These are phyloP conservation scores for Camptogramma bilineatum DNA, from an alignment of 2,888 invertebrate genomes.

Conservation along the genomic window DNA sequence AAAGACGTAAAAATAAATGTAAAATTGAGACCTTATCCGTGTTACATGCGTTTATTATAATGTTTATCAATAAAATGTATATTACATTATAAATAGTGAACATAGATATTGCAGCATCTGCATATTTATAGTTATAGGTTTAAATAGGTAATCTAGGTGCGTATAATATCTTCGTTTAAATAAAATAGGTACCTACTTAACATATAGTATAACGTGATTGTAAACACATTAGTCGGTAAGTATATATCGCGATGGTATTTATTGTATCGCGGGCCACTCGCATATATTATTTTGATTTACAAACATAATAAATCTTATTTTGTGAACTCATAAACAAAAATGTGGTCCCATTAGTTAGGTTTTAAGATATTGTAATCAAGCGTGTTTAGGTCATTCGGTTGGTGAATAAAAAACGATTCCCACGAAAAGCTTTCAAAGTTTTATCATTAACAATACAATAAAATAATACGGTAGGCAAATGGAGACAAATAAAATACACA, in stretches of 20 bases:
- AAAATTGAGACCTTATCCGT: too few relatives aligned
- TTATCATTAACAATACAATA: constrained; percentile 48
- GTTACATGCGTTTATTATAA: too few relatives aligned
- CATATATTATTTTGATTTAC: constrained; percentile 42
- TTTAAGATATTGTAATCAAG: constrained; percentile 43
- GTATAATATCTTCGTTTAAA: not conserved
- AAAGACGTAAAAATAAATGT: too few relatives aligned
- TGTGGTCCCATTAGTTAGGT: constrained; percentile 48
- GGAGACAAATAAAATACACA: constrained; percentile 49
- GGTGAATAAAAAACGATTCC: constrained; percentile 42
- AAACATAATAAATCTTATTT: constrained; percentile 40
- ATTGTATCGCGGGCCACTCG: constrained; percentile 7
- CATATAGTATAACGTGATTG: not conserved
- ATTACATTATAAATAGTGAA: not conserved
- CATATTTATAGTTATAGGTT: not conserved
- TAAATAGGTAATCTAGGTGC: not conserved
- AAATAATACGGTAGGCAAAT: constrained; percentile 51
- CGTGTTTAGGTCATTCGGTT: constrained; percentile 40
- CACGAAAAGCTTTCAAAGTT: constrained; percentile 48
- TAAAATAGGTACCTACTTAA: not conserved
- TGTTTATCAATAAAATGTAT: too few relatives aligned
- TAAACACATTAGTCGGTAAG: constrained; percentile 1
- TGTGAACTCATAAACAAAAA: constrained; percentile 45
- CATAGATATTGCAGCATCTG: not conserved
- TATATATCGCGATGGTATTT: not conserved